These are phyloP conservation scores for Drosophila trapezifrons DNA, from an alignment of 1,140 invertebrate genomes.

Conservation along the genomic window DNA sequence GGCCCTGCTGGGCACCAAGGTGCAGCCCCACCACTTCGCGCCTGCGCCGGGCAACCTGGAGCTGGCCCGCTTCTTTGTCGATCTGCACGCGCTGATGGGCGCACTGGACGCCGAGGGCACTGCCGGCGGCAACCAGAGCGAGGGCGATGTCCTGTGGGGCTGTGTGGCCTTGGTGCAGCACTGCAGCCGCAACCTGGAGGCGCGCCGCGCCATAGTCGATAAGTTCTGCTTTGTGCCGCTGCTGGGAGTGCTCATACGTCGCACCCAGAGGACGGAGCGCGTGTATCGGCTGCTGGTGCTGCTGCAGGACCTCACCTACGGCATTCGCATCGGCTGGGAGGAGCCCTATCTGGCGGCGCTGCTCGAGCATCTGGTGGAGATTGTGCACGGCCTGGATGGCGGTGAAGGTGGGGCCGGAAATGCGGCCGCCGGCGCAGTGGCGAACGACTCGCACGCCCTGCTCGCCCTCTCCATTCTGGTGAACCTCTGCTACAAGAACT, in stretches of 20 bases:
- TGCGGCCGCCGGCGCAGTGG: constrained; percentile 13
- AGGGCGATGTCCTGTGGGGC: constrained; percentile 84
- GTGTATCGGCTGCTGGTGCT: constrained; percentile 84
- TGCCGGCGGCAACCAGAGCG: constrained; percentile 7
- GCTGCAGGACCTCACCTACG: constrained; percentile 86
- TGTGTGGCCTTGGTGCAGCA: constrained; percentile 85
- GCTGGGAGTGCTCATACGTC: constrained; percentile 84
- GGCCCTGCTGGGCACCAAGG: constrained; percentile 69
- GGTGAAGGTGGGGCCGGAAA: constrained; percentile 1
- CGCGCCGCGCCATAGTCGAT: constrained; percentile 85
- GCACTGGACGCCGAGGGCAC: constrained; percentile 63
- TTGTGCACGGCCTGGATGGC: constrained; percentile 55
- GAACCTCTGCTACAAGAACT: constrained; percentile 87
- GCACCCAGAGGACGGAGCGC: constrained; percentile 76
- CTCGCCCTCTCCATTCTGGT: constrained; percentile 86
- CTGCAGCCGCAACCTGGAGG: constrained; percentile 84
- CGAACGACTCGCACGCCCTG: constrained; percentile 82
- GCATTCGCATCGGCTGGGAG: constrained; percentile 86
- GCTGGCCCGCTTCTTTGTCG: constrained; percentile 72
- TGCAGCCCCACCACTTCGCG: constrained; percentile 61
- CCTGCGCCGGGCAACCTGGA: constrained; percentile 61
- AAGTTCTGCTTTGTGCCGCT: constrained; percentile 86
- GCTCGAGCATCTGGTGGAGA: constrained; percentile 85
- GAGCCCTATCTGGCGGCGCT: constrained; percentile 85
- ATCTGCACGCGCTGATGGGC: constrained; percentile 80